Conservation (phyloP, 1,140 invertebrate species). For the Thaumatotibia leucotreta region DNA sequence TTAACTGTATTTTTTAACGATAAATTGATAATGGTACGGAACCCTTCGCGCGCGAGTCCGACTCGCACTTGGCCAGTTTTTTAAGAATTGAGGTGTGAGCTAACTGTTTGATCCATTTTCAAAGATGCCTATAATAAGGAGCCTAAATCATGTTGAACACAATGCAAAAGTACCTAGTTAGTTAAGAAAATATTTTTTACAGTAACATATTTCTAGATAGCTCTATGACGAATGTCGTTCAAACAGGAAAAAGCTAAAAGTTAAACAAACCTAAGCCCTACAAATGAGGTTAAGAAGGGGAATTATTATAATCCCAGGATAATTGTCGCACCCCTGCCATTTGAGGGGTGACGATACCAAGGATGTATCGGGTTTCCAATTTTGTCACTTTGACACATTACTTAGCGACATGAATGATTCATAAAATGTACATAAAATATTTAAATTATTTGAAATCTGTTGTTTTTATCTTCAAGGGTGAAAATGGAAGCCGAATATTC, state of each 20-base stretch:
- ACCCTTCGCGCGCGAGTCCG: too few species aligned
- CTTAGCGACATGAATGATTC: slow-evolving; percentile 7
- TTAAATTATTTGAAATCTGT: neutral
- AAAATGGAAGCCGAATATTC: too few species aligned
- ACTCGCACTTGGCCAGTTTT: too few species aligned
- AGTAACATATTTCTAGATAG: neutral
- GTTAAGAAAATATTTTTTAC: too few species aligned
- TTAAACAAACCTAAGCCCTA: slow-evolving; percentile 30
- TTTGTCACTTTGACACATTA: slow-evolving; percentile 14
- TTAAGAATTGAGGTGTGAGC: too few species aligned
- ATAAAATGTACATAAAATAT: neutral
- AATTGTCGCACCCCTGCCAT: slow-evolving; percentile 28
- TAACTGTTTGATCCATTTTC: too few species aligned
- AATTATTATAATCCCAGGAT: slow-evolving; percentile 40
- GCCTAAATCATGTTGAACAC: too few species aligned
- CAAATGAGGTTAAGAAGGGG: slow-evolving; percentile 43
- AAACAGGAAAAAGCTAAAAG: neutral
- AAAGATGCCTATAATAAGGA: too few species aligned
- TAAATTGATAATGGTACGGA: too few species aligned
- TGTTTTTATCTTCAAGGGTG: too few species aligned
- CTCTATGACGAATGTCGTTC: neutral
- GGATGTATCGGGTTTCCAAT: slow-evolving; percentile 26
- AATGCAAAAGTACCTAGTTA: too few species aligned
- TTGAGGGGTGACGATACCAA: slow-evolving; percentile 3
- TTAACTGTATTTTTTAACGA: too few species aligned